Evolutionary conservation across 64 coral and sea anemone genomes (phyloP), one percentile per base, ranked within the genome.

Genomic region (Acropora tenuis): DNA sequence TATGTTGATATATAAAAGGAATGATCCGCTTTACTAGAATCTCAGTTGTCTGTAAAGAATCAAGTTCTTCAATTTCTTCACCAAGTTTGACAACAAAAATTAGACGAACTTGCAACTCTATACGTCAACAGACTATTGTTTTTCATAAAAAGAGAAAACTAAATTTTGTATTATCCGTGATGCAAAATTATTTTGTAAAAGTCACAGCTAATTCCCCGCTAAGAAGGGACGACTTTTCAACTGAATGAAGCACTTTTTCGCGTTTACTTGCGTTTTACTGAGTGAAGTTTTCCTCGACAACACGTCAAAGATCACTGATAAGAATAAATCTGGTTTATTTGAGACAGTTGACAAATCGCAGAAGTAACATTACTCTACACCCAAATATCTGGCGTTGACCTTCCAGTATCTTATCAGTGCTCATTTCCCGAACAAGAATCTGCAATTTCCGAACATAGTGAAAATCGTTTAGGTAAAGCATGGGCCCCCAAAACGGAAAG

Each of bases 381-480:
- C 43, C 65, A 9, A 85, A 85, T 72, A 63, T 72, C 63, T 46
- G 30, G n/a, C 5, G 7, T 18, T 48, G 78, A 81, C 50, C 48
- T 81, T 81, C 61, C 10, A 10, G 6, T n/a, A n/a, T 13, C 20
- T n/a, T 60, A 57, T 81, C 79, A 42, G 1, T 2, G 48, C 5
- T 57, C 78, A 10, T 46, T 78, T 78, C 12, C 76, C 17, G 4
- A 30, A 53, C 48, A 17, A 17, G 45, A 83, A 66, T 60, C 80
- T 41, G 13, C 65, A 71, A 71, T 71, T 50, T 85, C 82, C 65
- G 65, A 85, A 72, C 82, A 69, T 57, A 83, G n/a, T 46, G 43
- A 65, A 83, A 68, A 83, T 42, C 80, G 82, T 49, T 85, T 69
- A 68, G 13, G 60, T 4, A 47, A 45, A 48, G 15, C 75, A 48